These are phyloP conservation scores for Andrena camellia DNA, from an alignment of 2,888 invertebrate genomes.

Conservation along the genomic window DNA sequence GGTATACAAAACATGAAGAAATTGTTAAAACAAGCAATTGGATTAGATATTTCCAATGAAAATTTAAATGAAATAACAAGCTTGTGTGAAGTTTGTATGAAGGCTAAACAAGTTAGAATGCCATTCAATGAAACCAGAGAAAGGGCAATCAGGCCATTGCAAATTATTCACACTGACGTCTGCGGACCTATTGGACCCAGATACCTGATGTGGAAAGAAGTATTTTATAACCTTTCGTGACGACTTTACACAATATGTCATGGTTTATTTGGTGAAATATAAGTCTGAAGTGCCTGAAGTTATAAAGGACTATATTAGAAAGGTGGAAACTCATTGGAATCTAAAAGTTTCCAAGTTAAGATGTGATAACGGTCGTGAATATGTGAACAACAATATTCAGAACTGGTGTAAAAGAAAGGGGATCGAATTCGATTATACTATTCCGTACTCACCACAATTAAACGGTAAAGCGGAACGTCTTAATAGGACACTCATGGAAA, in stretches of 20 bases:
- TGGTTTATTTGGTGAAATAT: neutral
- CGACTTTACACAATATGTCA: conserved; percentile 10
- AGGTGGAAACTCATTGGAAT: conserved; percentile 23
- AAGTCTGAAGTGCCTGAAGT: neutral
- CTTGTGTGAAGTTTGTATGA: neutral
- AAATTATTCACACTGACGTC: conserved; percentile 16
- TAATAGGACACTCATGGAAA: neutral
- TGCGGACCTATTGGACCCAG: conserved; percentile 7
- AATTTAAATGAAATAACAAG: neutral
- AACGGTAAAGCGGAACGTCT: neutral
- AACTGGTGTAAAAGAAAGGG: neutral
- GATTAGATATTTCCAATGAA: neutral
- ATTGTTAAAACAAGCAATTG: neutral
- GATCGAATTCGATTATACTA: neutral
- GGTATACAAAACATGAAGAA: conserved; percentile 5
- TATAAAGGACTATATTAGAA: conserved; percentile 25
- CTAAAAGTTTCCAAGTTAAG: neutral
- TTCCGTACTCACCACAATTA: neutral
- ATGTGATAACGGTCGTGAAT: neutral
- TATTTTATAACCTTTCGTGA: conserved; percentile 11
- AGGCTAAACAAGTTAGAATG: neutral
- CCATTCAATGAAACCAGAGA: neutral
- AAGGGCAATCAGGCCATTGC: neutral
- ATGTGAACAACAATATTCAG: neutral
- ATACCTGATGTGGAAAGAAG: neutral